Percentiles rank a stretch among this genome's conserved stretches.
Conservation (phyloP, 92 coral and sea anemone species). For the Palythoa caribaeorum region DNA sequence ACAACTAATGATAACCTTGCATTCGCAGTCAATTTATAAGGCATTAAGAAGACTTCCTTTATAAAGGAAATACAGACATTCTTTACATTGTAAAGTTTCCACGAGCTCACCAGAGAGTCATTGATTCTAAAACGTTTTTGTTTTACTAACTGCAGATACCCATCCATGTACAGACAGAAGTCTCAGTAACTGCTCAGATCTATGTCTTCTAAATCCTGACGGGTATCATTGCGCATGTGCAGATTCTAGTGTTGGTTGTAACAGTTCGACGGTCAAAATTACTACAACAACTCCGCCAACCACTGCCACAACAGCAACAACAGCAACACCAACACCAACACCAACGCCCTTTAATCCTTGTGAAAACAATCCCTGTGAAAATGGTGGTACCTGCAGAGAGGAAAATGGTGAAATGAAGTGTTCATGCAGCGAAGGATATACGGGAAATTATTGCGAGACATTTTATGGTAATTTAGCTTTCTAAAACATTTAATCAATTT, state of each 20-base stretch:
- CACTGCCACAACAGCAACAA: not conserved
- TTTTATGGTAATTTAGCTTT: not conserved
- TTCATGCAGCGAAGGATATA: not conserved
- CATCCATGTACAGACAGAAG: constrained; percentile 31
- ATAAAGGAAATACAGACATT: not conserved
- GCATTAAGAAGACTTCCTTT: no score
- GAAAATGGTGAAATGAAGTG: not conserved
- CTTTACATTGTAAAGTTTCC: not conserved
- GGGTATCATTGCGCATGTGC: constrained; percentile 47
- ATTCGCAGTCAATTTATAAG: no score
- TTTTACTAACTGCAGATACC: constrained; percentile 15
- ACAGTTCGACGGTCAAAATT: constrained; percentile 12
- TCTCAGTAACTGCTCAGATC: constrained; percentile 37
- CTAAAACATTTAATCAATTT: no score
- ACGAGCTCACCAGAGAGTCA: not conserved
- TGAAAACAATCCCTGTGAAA: not conserved
- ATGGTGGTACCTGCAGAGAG: not conserved
- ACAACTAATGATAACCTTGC: no score
- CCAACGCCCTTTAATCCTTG: not conserved
- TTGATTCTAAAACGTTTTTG: not conserved
- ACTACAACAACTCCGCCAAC: constrained; percentile 26
- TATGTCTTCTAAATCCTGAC: constrained; percentile 45
- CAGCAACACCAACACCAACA: constrained; percentile 1
- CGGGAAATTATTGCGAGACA: not conserved
- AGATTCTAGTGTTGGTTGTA: constrained; percentile 33